A percentile compares a stretch with the other conserved stretches of the same genome.
phyloP scores from a whole-genome alignment of 2,797 vertebrate species.

The Etheostoma perlongum region DNA sequence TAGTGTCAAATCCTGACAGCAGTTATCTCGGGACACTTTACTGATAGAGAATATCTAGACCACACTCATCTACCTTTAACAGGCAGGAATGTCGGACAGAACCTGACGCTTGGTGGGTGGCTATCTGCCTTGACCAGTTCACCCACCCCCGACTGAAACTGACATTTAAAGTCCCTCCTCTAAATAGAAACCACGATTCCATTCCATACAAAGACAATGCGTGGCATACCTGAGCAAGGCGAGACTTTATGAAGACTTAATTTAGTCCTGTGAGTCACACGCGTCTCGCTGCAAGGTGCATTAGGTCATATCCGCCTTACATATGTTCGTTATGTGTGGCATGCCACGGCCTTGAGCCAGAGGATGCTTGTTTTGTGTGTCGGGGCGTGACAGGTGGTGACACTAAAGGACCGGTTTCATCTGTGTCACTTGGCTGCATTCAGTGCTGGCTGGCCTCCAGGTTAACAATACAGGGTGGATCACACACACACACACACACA shows the following conservation, averaged over 20 bases:
- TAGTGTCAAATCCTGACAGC: too few relatives aligned
- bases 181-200: slow-evolving; percentile 9
- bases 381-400: slow-evolving; percentile 57
- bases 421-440: slow-evolving; percentile 47
- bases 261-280: slow-evolving; percentile 54
- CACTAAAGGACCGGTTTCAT: slow-evolving; percentile 55
- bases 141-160: background rate
- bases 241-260: slow-evolving; percentile 25
- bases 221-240: slow-evolving; percentile 17
- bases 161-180: background rate
- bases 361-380: slow-evolving; percentile 29
- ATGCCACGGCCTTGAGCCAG: slow-evolving; percentile 35
- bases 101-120: too few relatives aligned
- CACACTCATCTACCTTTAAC: too few relatives aligned
- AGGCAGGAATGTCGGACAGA: too few relatives aligned
- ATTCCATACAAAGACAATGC: slow-evolving; percentile 14
- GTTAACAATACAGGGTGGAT: slow-evolving; percentile 54
- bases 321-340: slow-evolving; percentile 50
- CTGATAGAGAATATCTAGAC: too few relatives aligned
- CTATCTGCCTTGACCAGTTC: too few relatives aligned
- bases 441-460: slow-evolving; percentile 24
- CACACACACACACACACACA: background rate
- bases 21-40: too few relatives aligned
- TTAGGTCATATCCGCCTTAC: slow-evolving; percentile 7
- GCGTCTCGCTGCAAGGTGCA: slow-evolving; percentile 28